Evolutionary conservation across 2,888 invertebrate genomes (phyloP), one percentile per base, ranked within the genome.

Genomic region (Pseudeuparius sepicola): DNA sequence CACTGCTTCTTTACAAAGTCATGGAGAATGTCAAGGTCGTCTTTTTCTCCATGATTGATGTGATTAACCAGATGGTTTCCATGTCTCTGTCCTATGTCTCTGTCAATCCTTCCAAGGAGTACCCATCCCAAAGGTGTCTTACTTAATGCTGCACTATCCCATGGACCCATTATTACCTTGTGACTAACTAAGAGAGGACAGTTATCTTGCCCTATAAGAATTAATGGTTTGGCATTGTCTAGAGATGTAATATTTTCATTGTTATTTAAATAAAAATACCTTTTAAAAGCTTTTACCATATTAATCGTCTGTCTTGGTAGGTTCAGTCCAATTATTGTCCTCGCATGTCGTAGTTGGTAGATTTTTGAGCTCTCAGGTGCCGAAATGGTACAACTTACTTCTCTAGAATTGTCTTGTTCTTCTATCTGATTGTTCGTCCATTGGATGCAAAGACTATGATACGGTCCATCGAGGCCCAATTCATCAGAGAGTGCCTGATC

Each of bases 201-300:
- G 20, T 38, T 28, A 10, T 38, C 38, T 12, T 29, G 38, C 7
- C 38, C 30, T 10, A 34, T 38, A 2, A 34, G 14, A 1, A 37
- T 14, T 9, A 12, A 23, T 4, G 34, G 38, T 29, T 34, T 14
- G 7, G 33, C 34, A 34, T 38, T 30, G 18, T 24, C 13, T 23
- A 37, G 16, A 7, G 37, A 24, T 13, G n/a, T 7, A 7, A 37
- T 24, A 10, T 28, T 34, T 5, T 15, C 14, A 10, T 28, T 34
- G 6, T 15, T 14, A 5, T 37, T 11, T 10, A 37, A n/a, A 29
- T 34, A 34, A 10, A 34, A 29, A 29, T 34, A 37, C 9, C 26
- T 15, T 6, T 15, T 15, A 12, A 14, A 15, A 4, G 26, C n/a
- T 12, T 12, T 11, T 15, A 15, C 16, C 12, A 36, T 36, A 14